Evolutionary conservation across 30 jellyfish, hydroid and myxozoan genomes (phyloP).

Genomic region (Aurelia coerulea): DNA sequence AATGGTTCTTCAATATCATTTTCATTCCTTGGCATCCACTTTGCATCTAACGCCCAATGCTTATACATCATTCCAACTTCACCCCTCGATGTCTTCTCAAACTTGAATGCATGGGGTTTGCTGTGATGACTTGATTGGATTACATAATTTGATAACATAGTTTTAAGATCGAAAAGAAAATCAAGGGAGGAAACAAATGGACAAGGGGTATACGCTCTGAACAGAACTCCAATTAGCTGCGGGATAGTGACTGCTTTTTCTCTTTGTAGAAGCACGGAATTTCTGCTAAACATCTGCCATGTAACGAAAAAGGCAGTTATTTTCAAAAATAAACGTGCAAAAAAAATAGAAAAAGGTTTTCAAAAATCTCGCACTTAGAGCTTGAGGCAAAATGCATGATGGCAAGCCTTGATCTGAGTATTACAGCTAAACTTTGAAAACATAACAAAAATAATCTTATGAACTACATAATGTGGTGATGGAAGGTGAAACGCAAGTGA

Average conservation of each 20-base stretch:
- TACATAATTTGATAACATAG: not conserved
- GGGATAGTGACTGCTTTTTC: constrained; percentile 3
- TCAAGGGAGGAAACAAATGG: not conserved
- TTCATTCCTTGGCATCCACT: not conserved
- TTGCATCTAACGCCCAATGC: not conserved
- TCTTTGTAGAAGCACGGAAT: not conserved
- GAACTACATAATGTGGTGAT: no score
- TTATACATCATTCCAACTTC: constrained; percentile 1
- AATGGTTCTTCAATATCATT: not conserved
- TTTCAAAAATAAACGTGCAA: no score
- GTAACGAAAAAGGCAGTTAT: no score
- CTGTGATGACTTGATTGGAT: not conserved
- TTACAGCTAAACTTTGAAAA: no score
- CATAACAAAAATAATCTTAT: no score
- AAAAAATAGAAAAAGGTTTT: no score
- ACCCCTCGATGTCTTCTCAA: not conserved
- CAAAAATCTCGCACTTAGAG: no score
- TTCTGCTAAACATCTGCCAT: not conserved
- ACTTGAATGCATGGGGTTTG: constrained; percentile 12
- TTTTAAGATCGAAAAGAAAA: not conserved
- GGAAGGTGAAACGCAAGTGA: no score
- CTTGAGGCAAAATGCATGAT: no score
- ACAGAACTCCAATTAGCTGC: not conserved
- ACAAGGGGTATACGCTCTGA: constrained; percentile 1
- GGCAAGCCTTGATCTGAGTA: no score